Evolutionary conservation across 2,888 invertebrate species (phyloP).

Genomic region (Onthophagus sagittarius): DNA sequence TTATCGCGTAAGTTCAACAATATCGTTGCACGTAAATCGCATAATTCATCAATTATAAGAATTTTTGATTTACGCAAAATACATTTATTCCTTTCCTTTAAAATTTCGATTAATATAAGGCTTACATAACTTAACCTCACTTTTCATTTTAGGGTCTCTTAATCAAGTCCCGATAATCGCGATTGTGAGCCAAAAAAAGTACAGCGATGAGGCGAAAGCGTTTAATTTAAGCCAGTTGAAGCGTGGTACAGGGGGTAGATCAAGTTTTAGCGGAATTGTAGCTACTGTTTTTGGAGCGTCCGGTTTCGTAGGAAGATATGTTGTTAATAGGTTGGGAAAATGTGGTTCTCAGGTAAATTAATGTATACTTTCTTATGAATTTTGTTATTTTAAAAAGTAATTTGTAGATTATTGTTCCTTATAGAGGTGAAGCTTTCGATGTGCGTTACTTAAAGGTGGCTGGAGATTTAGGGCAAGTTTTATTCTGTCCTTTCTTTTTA

Average conservation of each 20-base stretch:
- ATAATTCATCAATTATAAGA: neutral
- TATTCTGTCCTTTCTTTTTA: slow-evolving; percentile 82
- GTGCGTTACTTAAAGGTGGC: slow-evolving; percentile 72
- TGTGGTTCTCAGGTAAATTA: slow-evolving; percentile 69
- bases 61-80: neutral
- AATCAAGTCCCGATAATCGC: slow-evolving; percentile 31
- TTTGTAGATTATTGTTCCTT: slow-evolving; percentile 84
- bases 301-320: slow-evolving; percentile 84
- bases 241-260: slow-evolving; percentile 86
- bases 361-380: neutral
- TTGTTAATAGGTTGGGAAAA: slow-evolving; percentile 88
- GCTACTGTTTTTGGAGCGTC: slow-evolving; percentile 96
- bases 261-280: slow-evolving; percentile 94
- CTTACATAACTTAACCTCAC: slow-evolving; percentile 37
- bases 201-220: slow-evolving; percentile 53
- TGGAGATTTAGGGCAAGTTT: slow-evolving; percentile 94
- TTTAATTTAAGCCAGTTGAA: slow-evolving; percentile 67
- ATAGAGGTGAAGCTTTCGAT: slow-evolving; percentile 82
- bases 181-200: slow-evolving; percentile 46
- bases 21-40: neutral
- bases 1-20: slow-evolving; percentile 38
- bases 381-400: slow-evolving; percentile 23
- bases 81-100: neutral
- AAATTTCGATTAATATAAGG: neutral
- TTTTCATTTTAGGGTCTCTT: slow-evolving; percentile 1